Conservation (phyloP, 1,140 invertebrate genomes). For the Drosophila ficusphila region DNA sequence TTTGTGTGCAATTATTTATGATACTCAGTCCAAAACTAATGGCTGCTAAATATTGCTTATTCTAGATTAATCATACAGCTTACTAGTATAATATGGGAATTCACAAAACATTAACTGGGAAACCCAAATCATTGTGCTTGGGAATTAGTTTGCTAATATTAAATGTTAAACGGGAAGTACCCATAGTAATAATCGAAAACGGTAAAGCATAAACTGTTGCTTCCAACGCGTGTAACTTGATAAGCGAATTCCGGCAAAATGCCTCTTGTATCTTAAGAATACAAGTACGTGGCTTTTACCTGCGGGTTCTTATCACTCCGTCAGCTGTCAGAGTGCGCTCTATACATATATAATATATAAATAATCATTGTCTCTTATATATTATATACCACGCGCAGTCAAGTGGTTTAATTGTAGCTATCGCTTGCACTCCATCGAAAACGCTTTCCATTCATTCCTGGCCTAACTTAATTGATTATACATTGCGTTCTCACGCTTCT, state of each 20-base stretch:
- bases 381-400: neutral
- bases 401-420: conserved; percentile 7
- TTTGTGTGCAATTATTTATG: neutral
- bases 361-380: neutral
- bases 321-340: conserved; percentile 16
- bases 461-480: conserved; percentile 43
- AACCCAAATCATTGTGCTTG: too few relatives aligned
- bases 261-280: conserved; percentile 14
- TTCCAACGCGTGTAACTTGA: conserved; percentile 12
- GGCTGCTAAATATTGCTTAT: neutral
- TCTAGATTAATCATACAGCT: neutral
- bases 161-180: neutral
- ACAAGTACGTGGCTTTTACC: conserved; percentile 27
- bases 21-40: neutral
- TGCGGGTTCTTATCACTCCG: conserved; percentile 21
- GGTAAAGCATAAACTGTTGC: neutral
- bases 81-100: neutral
- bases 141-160: neutral
- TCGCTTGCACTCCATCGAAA: neutral
- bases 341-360: neutral
- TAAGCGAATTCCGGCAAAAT: conserved; percentile 28
- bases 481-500: conserved; percentile 28
- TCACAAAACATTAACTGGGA: neutral
- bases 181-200: neutral
- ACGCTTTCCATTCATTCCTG: conserved; percentile 1